Evolutionary conservation across 2,113 vertebrate species (phyloP).

Genomic region (Delphinapterus leucas): DNA sequence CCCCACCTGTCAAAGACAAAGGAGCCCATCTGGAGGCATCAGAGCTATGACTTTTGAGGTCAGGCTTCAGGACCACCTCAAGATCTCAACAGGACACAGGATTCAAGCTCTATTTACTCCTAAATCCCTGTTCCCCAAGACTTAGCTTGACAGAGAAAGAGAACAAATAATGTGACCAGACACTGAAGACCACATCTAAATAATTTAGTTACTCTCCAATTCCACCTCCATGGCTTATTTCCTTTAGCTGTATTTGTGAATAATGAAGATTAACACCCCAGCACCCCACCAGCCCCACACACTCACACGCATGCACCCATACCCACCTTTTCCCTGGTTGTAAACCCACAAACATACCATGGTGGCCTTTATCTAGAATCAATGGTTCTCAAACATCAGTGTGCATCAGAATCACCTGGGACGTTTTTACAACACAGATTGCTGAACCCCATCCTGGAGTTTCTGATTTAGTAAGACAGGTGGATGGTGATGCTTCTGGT

Average conservation of each 20-base stretch:
- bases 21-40: background rate
- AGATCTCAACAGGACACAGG: background rate
- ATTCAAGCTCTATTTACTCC: background rate
- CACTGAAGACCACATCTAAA: background rate
- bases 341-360: background rate
- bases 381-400: background rate
- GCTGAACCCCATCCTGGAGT: background rate
- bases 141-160: background rate
- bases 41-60: background rate
- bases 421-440: background rate
- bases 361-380: background rate
- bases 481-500: background rate
- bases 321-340: background rate
- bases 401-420: background rate
- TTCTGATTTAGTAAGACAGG: background rate
- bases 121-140: background rate
- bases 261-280: background rate
- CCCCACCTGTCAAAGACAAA: background rate
- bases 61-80: background rate
- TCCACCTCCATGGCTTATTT: background rate
- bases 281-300: rapidly evolving
- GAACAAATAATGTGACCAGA: background rate
- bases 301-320: rapidly evolving
- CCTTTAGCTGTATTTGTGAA: background rate
- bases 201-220: background rate